Evolutionary conservation across 2,113 vertebrate species (phyloP), one percentile per base, ranked within the genome.

Genomic region (Perognathus longimembris): DNA sequence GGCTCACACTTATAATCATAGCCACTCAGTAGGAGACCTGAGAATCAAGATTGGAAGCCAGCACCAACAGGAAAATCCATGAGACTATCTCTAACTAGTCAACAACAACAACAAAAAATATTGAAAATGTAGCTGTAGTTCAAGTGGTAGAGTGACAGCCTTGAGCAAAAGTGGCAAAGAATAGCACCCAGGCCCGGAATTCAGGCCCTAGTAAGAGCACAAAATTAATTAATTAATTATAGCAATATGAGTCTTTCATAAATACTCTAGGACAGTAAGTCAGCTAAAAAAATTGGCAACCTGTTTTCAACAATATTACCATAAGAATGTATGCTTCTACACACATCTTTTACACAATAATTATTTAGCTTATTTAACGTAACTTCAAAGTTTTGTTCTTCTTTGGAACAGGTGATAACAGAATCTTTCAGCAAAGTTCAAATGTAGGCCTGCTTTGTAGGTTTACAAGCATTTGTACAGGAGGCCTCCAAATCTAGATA

Each of bases 341-440:
- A 98, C 97, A 54, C 50, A 54, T 54, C 98, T 98, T 96, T 99
- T 99, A 88, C 98, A 99, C 4, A 99, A 96, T 94, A 99, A 96
- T 95, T 99, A 15, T 98, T 98, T 38, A 99, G 98, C 98, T 99
- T 99, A 96, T 98, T 99, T 5, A 98, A 99, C 0, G 98, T 99
- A 50, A 98, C 98, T 79, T 98, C 98, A 20, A 98, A 97, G 69
- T 98, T 98, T 92, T 98, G 98, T 93, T 99, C 98, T 89, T 99
- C 98, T 79, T 99, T 99, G 45, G 98, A 98, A 26, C 98, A 99
- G 0, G 98, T 98, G 96, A 99, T 98, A 83, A 99, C 97, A 6
- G 98, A 99, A 17, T 99, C 98, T 98, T 99, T 99, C 98, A 99
- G 95, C 98, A 98, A 0, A 98, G 98, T 66, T 99, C 98, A 1